Base-by-base conservation (phyloP, 1,140 invertebrate genomes). In the Drosophila ironensis region DNA sequence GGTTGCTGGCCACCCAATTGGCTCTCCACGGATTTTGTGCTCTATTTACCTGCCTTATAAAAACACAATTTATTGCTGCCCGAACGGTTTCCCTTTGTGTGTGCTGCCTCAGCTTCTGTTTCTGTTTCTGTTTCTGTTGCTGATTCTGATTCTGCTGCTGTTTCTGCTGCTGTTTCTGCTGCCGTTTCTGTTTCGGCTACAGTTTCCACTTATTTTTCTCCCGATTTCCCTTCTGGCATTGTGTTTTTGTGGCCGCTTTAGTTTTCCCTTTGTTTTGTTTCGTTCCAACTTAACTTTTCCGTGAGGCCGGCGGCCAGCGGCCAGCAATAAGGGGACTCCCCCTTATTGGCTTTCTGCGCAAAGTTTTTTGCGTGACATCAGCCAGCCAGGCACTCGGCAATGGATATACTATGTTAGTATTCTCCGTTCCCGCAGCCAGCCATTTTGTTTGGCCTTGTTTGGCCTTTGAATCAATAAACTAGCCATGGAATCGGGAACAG, bases 31-130 rank as follows among this genome's bases (percentile, higher is more conserved):
- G 77, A 75, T 70, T 84, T 84, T 77, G 61, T 66, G 77, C 72
- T 82, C 77, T 82, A 82, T 82, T 82, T 82, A 82, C 77, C 77
- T 82, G 75, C 77, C 77, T 82, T 82, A 82, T 84, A 82, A 82
- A 81, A 82, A 82, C 72, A 82, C 68, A 82, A 82, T 82, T 82
- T 82, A 82, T 82, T 82, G 77, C 77, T 77, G 72, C 63, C 57
- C 67, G 60, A 82, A 72, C 77, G 72, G 59, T 82, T 82, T 77
- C 57, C 74, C 76, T 60, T 75, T 48, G 45, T 80, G 42, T n/a
- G n/a, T n/a, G n/a, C n/a, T n/a, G n/a, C n/a, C 52, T 8, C 30
- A 38, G 46, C 9, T 46, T 16, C 48, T 64, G 14, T 22, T 35
- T 35, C 35, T 37, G 30, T 17, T 60, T 50, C 53, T 40, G 63